Base-by-base conservation (phyloP, 2,113 vertebrate genomes). In the Leucoraja erinaceus region DNA sequence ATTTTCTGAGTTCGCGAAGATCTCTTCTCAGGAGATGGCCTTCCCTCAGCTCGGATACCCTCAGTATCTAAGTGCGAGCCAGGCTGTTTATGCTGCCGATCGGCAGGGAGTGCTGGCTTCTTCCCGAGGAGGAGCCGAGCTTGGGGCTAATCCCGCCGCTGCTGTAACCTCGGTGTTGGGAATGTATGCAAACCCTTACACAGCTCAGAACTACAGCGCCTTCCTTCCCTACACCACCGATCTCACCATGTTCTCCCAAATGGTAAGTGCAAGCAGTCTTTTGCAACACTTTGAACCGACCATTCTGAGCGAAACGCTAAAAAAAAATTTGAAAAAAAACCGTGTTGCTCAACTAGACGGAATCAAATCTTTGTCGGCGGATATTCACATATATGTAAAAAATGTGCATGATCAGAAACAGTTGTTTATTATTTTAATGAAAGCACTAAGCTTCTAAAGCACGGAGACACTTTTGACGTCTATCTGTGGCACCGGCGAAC, bases 11-110 rank as follows among this genome's bases (percentile, higher is more conserved):
- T 94, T 94, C 94, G 94, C 94, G 94, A 94, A 95, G 94, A 94
- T 94, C 94, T 94, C 94, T 95, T 88, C 93, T 92, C 94, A 94
- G 97, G 97, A 97, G 95, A 99, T 98, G 98, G 98, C 98, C 97
- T 98, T 98, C 96, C 97, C 98, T 94, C 98, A 99, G 97, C 96
- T 99, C 95, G 98, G 98, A 94, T 98, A 98, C 95, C 98, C 98
- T 95, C 98, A 98, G 96, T 98, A 99, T 94, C 95, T 98, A 93
- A 97, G 97, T 95, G 97, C 98, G 95, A 98, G 98, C 95, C 98
- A 98, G 94, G 98, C 97, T 94, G 97, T 97, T 94, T 98, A 98
- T 93, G 97, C 97, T 94, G 95, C 97, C 94, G 98, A 98, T 25
- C 97, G 98, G 94, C 96, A 97, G 90, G 98, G 97, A 91, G 97